A percentile compares a stretch with the other conserved stretches of the same genome.
Conservation (phyloP, 2,888 invertebrate genomes). For the Lumbricus terrestris region DNA sequence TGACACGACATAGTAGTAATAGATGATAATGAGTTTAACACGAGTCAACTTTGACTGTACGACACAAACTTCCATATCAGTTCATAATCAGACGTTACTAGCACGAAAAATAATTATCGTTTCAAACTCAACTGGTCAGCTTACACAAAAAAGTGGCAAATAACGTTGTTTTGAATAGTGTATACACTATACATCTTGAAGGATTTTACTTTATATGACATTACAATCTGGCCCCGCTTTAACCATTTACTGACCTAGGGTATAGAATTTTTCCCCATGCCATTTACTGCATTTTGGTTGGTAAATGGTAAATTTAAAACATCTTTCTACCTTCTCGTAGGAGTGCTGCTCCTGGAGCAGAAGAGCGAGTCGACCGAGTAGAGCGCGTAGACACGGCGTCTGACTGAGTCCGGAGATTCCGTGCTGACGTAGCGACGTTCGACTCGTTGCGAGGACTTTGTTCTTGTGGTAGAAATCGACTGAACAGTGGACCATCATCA, state of each 20-base stretch:
- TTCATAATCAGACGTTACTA: not conserved
- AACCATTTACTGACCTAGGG: no score
- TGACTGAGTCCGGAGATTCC: slow-evolving; percentile 64
- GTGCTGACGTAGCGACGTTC: slow-evolving; percentile 62
- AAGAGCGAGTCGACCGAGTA: slow-evolving; percentile 61
- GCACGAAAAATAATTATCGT: no score
- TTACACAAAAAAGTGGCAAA: no score
- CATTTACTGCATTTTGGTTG: no score
- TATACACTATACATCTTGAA: not conserved
- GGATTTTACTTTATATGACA: not conserved
- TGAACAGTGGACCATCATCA: slow-evolving; percentile 62
- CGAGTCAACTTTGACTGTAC: no score
- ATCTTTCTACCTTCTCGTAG: slow-evolving; percentile 62
- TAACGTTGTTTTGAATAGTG: not conserved
- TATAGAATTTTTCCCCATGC: no score
- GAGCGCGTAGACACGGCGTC: slow-evolving; percentile 63
- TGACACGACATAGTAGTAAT: no score
- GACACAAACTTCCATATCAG: no score
- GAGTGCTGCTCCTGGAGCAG: slow-evolving; percentile 64
- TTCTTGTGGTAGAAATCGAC: slow-evolving; percentile 59
- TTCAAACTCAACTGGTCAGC: no score
- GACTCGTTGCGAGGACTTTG: slow-evolving; percentile 62
- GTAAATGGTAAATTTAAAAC: no score
- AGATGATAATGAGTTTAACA: no score
- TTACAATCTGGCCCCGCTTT: not conserved